Percentiles rank a stretch among this genome's conserved stretches.
These are phyloP conservation scores for Anomalospiza imberbis DNA, from an alignment of 2,797 vertebrate genomes.

Conservation along the genomic window DNA sequence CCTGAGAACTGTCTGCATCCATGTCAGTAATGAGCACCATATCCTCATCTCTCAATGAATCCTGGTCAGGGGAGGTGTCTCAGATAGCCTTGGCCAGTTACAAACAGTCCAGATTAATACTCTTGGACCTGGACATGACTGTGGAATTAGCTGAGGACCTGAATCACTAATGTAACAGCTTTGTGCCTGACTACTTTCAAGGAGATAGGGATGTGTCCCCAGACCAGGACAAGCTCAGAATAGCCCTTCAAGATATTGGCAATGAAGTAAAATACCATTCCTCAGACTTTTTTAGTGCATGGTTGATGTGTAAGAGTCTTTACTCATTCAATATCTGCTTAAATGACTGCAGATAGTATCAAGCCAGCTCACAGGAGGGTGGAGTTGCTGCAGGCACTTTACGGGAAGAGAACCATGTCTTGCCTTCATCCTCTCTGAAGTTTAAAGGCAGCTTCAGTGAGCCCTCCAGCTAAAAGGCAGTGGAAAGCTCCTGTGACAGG, in stretches of 20 bases:
- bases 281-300: neutral
- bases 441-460: neutral
- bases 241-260: neutral
- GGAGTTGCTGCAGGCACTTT: conserved; percentile 6
- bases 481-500: neutral
- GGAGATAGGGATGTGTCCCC: neutral
- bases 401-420: neutral
- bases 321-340: neutral
- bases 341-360: conserved; percentile 27
- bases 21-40: neutral
- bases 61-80: neutral
- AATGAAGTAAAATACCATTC: neutral
- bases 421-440: neutral
- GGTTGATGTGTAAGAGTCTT: neutral
- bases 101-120: neutral
- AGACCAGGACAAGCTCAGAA: neutral
- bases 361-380: neutral
- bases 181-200: neutral
- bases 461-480: neutral
- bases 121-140: neutral
- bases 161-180: neutral
- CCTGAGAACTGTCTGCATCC: neutral
- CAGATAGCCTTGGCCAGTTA: neutral
- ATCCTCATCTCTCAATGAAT: neutral
- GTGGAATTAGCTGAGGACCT: neutral